Percentiles rank a stretch among this genome's conserved stretches.
Conservation (phyloP, 2,888 invertebrate genomes). For the Chrysolina americana region DNA sequence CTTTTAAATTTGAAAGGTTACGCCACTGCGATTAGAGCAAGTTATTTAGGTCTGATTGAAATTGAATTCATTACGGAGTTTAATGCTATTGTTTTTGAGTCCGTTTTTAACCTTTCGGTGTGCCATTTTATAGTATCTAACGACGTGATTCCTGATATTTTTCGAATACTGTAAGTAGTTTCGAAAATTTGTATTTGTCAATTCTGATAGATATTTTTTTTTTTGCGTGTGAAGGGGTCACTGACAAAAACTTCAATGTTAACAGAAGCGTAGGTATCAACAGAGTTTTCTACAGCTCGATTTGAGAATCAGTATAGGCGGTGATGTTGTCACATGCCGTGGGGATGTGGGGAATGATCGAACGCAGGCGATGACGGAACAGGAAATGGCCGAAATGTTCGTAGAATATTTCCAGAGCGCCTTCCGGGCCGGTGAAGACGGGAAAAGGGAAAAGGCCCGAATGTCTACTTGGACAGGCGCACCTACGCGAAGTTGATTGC, state of each 20-base stretch:
- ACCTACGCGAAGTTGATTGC: no score
- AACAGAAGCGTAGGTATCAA: background rate
- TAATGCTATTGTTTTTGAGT: conserved; percentile 12
- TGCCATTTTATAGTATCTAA: background rate
- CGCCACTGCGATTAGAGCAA: background rate
- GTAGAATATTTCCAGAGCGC: no score
- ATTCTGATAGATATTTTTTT: background rate
- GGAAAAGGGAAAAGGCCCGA: no score
- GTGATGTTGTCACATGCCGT: no score
- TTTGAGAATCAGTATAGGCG: no score
- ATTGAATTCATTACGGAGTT: conserved; percentile 1
- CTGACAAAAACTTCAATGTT: background rate
- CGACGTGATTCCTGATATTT: background rate
- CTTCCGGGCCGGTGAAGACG: no score
- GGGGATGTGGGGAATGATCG: no score
- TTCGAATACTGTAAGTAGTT: conserved; percentile 3
- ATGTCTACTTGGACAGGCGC: no score
- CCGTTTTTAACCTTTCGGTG: background rate
- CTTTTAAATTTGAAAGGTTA: background rate
- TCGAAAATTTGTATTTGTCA: background rate
- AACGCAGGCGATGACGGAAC: no score
- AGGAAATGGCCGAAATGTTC: no score
- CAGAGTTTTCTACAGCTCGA: background rate
- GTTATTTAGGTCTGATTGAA: background rate
- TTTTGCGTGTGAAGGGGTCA: background rate